Evolutionary conservation across 1,140 invertebrate genomes (phyloP).

Genomic region (Drosophila sechellia): DNA sequence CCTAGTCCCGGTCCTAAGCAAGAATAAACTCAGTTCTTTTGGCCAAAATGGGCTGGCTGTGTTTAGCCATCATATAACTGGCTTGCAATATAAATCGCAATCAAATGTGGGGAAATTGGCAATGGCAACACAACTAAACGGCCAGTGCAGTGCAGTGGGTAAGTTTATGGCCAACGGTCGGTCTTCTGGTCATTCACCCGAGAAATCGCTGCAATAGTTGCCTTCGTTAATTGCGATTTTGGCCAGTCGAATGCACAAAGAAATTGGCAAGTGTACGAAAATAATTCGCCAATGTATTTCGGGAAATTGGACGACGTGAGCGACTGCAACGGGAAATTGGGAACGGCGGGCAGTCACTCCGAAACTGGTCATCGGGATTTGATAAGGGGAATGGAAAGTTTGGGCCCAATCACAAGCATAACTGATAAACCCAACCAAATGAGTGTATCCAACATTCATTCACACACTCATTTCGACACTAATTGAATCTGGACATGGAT

Average conservation of each 20-base stretch:
- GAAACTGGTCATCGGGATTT: conserved; percentile 40
- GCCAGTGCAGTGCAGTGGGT: conserved; percentile 17
- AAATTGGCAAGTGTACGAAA: conserved; percentile 73
- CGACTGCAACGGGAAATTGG: conserved; percentile 61
- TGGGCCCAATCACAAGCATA: conserved; percentile 2
- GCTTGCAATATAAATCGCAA: conserved; percentile 1
- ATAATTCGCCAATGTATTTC: conserved; percentile 64
- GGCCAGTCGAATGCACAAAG: conserved; percentile 74
- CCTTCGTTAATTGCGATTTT: conserved; percentile 72
- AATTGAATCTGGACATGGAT: conserved; percentile 45
- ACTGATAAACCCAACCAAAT: conserved; percentile 16
- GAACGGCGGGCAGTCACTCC: conserved; percentile 25
- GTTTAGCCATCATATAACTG: conserved; percentile 17
- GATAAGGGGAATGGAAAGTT: conserved; percentile 42
- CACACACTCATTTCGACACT: conserved; percentile 35
- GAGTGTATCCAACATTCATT: conserved; percentile 12
- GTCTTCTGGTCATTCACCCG: conserved; percentile 44
- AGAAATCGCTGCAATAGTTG: conserved; percentile 58
- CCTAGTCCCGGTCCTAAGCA: conserved; percentile 26
- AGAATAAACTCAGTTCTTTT: conserved; percentile 7
- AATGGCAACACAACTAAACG: conserved; percentile 8
- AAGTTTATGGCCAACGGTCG: conserved; percentile 39
- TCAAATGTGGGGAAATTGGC: conserved; percentile 25
- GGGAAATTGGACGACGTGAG: conserved; percentile 64
- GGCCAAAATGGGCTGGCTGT: conserved; percentile 1